These are phyloP conservation scores for Hydroisotoma schaefferi DNA, from an alignment of 2,888 invertebrate genomes.

Conservation along the genomic window DNA sequence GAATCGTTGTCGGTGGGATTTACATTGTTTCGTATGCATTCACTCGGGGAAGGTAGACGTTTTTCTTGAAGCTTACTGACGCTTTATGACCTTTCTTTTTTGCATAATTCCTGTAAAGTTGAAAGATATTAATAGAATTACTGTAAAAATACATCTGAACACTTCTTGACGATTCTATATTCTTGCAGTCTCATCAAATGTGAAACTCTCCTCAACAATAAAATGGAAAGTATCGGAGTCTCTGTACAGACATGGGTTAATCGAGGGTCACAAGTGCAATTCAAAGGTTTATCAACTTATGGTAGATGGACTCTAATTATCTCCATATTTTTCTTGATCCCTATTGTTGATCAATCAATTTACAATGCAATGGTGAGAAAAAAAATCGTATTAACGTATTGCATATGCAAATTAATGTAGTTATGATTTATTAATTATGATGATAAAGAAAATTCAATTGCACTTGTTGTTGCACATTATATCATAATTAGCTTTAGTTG, in stretches of 20 bases:
- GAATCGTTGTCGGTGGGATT: background rate
- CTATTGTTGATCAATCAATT: slow-evolving; percentile 2
- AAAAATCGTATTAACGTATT: background rate
- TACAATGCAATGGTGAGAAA: slow-evolving; percentile 1
- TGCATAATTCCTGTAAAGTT: no score
- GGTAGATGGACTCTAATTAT: slow-evolving; percentile 10
- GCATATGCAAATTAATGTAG: background rate
- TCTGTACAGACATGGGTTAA: no score
- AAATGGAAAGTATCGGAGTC: no score
- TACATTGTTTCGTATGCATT: slow-evolving; percentile 1
- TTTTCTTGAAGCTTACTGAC: background rate
- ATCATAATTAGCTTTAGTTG: background rate
- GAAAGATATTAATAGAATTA: no score
- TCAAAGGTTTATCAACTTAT: background rate
- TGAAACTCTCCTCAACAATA: no score
- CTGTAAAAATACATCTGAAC: no score
- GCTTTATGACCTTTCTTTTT: no score
- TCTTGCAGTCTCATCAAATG: no score
- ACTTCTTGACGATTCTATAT: no score
- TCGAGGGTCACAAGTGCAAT: no score
- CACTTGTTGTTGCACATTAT: background rate
- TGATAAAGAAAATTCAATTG: background rate
- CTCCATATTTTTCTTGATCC: background rate
- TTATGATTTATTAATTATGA: background rate
- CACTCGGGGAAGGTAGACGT: background rate